These are phyloP conservation scores for Chaetogeoica ovagalla DNA, from an alignment of 2,888 invertebrate species.

Conservation along the genomic window DNA sequence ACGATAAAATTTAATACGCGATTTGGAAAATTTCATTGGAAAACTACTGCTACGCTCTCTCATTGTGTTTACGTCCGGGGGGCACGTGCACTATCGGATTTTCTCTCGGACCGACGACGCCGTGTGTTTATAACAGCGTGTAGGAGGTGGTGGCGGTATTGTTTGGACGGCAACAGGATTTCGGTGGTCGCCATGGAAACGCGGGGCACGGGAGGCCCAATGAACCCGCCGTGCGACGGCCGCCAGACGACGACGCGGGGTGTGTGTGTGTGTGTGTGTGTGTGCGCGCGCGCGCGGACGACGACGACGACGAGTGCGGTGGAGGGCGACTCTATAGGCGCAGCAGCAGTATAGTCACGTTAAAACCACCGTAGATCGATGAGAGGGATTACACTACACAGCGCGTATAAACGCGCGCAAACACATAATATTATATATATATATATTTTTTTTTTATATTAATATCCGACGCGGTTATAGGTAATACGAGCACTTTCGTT, in stretches of 20 bases:
- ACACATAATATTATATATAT: slow-evolving; percentile 24
- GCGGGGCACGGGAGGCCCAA: slow-evolving; percentile 44
- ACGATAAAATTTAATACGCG: no score
- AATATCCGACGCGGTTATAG: background rate
- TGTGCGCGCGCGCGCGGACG: no score
- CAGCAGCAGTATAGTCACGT: slow-evolving; percentile 25
- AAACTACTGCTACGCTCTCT: no score
- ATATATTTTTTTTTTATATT: background rate
- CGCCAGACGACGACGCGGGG: slow-evolving; percentile 18
- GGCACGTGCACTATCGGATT: slow-evolving; percentile 19
- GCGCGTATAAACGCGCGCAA: background rate
- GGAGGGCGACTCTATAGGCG: background rate
- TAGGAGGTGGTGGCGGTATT: no score
- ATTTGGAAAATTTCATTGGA: no score
- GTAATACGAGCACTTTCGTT: background rate
- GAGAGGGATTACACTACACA: slow-evolving; percentile 19
- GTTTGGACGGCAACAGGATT: slow-evolving; percentile 52
- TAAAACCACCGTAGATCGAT: slow-evolving; percentile 42
- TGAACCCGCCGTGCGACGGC: slow-evolving; percentile 21
- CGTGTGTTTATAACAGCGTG: background rate
- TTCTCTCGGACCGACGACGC: background rate
- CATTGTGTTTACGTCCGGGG: background rate
- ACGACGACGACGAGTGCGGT: background rate
- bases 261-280: no score
- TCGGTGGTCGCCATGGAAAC: slow-evolving; percentile 35